phyloP scores from a whole-genome alignment of 2,113 vertebrate species.

The Beaufortia kweichowensis region DNA sequence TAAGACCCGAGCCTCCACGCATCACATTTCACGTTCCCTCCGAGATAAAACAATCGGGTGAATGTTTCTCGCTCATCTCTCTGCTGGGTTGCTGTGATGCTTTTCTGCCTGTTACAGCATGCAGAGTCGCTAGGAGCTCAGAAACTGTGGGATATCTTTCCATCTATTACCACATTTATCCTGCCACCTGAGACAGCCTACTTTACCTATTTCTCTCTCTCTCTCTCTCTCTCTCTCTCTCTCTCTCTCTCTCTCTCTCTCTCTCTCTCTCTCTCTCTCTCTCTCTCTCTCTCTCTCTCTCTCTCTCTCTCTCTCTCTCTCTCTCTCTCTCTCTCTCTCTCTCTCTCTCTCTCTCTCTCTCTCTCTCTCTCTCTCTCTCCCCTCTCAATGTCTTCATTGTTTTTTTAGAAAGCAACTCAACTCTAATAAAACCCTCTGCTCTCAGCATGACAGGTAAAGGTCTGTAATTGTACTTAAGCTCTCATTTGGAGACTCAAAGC shows the following conservation, averaged over 20 bases:
- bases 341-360: neutral
- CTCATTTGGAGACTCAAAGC: neutral
- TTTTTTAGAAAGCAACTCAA: neutral
- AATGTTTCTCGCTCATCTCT: conserved; percentile 18
- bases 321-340: neutral
- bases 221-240: neutral
- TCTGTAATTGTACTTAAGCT: conserved; percentile 33
- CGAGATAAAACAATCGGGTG: conserved; percentile 27
- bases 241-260: neutral
- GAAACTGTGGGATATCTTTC: conserved; percentile 20
- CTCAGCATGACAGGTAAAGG: conserved; percentile 3
- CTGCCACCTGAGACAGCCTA: neutral
- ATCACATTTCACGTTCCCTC: conserved; percentile 30
- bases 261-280: neutral
- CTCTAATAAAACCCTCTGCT: conserved; percentile 18
- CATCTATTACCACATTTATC: neutral
- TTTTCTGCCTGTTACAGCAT: conserved; percentile 39
- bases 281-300: neutral
- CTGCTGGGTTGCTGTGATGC: conserved; percentile 18
- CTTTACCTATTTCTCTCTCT: conserved; percentile 12
- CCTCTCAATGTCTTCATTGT: neutral
- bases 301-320: neutral
- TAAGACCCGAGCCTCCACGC: neutral
- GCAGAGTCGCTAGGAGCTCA: conserved; percentile 29
- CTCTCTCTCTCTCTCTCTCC: neutral